These are phyloP conservation scores for Callionymus lyra DNA, from an alignment of 2,113 vertebrate species.

Conservation along the genomic window DNA sequence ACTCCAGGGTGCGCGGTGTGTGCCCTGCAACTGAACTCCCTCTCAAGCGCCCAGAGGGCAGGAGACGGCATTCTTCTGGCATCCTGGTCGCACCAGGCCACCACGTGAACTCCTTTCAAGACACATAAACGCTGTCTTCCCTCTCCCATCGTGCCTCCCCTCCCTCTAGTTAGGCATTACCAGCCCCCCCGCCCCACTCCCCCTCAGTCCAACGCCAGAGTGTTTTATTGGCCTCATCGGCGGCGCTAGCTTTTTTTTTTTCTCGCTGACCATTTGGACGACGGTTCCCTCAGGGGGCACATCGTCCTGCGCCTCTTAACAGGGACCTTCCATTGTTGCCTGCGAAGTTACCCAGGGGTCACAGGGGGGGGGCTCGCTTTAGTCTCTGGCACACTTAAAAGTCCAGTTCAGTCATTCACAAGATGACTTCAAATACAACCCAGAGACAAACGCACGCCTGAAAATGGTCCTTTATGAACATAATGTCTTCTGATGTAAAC, in stretches of 20 bases:
- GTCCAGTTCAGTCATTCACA: not conserved
- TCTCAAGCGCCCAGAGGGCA: slow-evolving; percentile 22
- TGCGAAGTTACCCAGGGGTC: slow-evolving; percentile 34
- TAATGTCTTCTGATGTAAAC: too few species aligned
- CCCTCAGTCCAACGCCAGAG: slow-evolving; percentile 9
- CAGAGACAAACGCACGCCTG: too few species aligned
- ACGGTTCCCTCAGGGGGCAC: slow-evolving; percentile 29
- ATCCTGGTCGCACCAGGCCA: slow-evolving; percentile 35
- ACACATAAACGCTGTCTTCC: not conserved
- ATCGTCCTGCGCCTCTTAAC: slow-evolving; percentile 25
- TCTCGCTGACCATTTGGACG: slow-evolving; percentile 30
- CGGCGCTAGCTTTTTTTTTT: slow-evolving; percentile 28
- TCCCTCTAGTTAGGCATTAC: slow-evolving; percentile 58
- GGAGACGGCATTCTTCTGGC: slow-evolving; percentile 45
- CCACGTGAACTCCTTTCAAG: slow-evolving; percentile 42
- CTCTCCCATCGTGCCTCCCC: slow-evolving; percentile 16
- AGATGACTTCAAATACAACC: too few species aligned
- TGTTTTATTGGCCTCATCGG: slow-evolving; percentile 50
- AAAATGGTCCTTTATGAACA: too few species aligned
- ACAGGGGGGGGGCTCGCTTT: slow-evolving; percentile 8
- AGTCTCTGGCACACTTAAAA: not conserved
- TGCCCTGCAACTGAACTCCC: slow-evolving; percentile 53
- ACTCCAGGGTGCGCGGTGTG: slow-evolving; percentile 23
- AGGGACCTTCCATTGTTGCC: slow-evolving; percentile 32
- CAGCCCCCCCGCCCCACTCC: slow-evolving; percentile 30